These are phyloP conservation scores for Rallus crepitans DNA, from an alignment of 2,797 vertebrate species.

Conservation along the genomic window DNA sequence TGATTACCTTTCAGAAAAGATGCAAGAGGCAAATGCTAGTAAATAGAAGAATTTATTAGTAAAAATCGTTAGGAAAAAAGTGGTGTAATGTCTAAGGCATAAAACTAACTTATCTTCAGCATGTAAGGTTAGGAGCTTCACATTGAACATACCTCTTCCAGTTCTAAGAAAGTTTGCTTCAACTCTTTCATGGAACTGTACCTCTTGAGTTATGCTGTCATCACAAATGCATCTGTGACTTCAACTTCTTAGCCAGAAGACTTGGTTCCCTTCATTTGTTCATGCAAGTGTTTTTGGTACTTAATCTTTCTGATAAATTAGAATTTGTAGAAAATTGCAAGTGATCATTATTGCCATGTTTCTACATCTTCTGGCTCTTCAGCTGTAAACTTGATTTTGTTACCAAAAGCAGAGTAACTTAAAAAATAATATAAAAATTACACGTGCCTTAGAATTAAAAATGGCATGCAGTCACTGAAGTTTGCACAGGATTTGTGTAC, in stretches of 20 bases:
- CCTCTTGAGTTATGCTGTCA: not conserved
- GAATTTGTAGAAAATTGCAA: not conserved
- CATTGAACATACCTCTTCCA: too few relatives aligned
- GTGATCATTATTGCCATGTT: not conserved
- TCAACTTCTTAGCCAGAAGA: not conserved
- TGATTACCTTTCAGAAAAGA: not conserved
- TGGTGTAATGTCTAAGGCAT: not conserved
- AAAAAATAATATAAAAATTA: not conserved
- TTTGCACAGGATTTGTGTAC: not conserved
- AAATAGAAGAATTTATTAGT: not conserved
- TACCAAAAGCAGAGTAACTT: not conserved
- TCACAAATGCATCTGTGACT: not conserved
- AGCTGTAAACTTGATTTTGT: not conserved
- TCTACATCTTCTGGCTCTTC: not conserved
- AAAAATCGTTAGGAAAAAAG: not conserved
- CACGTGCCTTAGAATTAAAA: not conserved
- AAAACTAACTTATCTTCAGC: not conserved
- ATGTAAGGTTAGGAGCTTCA: not conserved
- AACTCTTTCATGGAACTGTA: not conserved
- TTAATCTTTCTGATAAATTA: not conserved
- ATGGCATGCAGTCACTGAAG: not conserved
- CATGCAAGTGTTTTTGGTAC: not conserved
- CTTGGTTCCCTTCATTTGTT: not conserved
- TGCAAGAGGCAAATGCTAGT: not conserved
- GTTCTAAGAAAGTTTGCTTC: too few relatives aligned